phyloP scores from a whole-genome alignment of 2,797 vertebrate species.

The Tenualosa ilisha region DNA sequence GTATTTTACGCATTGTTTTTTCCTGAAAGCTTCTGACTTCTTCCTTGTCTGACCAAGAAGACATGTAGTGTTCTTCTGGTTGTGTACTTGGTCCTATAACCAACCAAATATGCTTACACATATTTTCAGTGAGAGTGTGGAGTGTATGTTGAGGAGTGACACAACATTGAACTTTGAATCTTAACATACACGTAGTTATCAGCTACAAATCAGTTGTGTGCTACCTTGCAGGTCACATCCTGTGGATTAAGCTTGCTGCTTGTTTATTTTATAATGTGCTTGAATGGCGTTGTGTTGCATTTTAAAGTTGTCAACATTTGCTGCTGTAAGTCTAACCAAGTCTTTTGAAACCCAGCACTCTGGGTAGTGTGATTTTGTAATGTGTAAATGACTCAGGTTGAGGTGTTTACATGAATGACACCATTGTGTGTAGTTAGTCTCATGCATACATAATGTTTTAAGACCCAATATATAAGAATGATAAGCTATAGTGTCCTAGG shows the following conservation, averaged over 20 bases:
- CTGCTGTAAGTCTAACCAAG: background rate
- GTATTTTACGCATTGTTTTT: background rate
- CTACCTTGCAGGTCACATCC: slow-evolving; percentile 7
- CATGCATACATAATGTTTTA: background rate
- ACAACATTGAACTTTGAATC: slow-evolving; percentile 41
- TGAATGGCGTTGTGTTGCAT: background rate
- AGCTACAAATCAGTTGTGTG: background rate
- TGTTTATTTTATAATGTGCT: slow-evolving; percentile 5
- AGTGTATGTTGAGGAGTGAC: background rate
- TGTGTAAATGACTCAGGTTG: background rate
- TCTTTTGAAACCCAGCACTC: background rate
- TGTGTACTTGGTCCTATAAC: background rate
- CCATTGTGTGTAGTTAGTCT: background rate
- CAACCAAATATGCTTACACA: background rate
- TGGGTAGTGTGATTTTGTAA: background rate
- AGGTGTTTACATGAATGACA: slow-evolving; percentile 3
- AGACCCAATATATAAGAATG: background rate
- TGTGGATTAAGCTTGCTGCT: background rate
- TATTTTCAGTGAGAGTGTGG: background rate
- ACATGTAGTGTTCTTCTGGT: background rate
- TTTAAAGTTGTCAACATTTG: background rate
- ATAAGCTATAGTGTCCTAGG: background rate
- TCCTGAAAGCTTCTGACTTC: background rate
- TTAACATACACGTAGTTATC: background rate
- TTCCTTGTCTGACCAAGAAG: background rate